phyloP scores from a whole-genome alignment of 1,140 invertebrate species.

The Apis laboriosa region DNA sequence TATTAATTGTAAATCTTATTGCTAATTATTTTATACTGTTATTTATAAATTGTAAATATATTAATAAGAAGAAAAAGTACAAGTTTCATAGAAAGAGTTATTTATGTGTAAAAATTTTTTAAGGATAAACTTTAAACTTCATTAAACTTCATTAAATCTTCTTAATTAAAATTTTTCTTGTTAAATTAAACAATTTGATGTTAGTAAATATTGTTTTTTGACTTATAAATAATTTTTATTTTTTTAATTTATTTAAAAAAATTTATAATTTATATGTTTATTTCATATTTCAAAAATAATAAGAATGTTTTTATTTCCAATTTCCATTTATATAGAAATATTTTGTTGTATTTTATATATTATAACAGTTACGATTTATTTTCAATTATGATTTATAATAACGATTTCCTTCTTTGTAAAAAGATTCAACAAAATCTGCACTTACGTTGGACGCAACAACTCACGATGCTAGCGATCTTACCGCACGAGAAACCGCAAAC shows the following conservation, averaged over 20 bases:
- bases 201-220: neutral
- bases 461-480: conserved; percentile 77
- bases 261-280: neutral
- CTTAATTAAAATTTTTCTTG: neutral
- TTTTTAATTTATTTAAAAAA: no score
- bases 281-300: neutral
- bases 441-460: conserved; percentile 75
- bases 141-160: neutral
- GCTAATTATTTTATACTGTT: no score
- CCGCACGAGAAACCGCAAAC: conserved; percentile 76
- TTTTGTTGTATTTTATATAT: neutral
- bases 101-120: neutral
- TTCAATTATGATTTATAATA: conserved; percentile 29
- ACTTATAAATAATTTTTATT: neutral
- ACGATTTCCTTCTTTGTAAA: conserved; percentile 37
- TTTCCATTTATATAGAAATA: neutral
- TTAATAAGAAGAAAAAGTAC: no score
- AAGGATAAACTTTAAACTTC: neutral
- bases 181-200: neutral
- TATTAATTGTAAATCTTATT: no score
- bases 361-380: neutral
- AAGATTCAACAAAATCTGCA: conserved; percentile 75
- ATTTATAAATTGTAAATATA: no score
- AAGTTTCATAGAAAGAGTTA: no score
- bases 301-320: neutral